phyloP scores from a whole-genome alignment of 2,113 vertebrate genomes.

The Cheirogaleus medius region DNA sequence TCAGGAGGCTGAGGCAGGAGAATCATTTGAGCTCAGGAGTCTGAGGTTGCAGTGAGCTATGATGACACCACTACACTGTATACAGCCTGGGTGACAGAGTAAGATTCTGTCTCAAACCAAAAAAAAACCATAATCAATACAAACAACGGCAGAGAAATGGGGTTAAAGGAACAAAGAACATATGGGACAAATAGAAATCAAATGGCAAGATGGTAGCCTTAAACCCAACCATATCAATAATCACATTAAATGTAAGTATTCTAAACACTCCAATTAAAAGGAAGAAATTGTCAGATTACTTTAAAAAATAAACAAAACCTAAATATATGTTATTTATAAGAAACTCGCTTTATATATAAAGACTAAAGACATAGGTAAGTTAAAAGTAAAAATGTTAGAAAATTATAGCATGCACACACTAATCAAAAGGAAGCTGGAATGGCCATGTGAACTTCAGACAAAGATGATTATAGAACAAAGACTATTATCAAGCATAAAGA shows the following conservation, averaged over 20 bases:
- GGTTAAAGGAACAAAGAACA: neutral
- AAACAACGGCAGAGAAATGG: neutral
- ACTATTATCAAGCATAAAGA: neutral
- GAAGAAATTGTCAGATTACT: neutral
- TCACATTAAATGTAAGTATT: neutral
- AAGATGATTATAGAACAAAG: neutral
- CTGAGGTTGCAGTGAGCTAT: too few relatives aligned
- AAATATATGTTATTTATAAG: neutral
- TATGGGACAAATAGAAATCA: neutral
- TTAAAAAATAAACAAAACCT: neutral
- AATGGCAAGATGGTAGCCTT: neutral
- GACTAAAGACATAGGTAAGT: neutral
- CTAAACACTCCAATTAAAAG: neutral
- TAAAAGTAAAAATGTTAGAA: neutral
- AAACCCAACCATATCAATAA: neutral
- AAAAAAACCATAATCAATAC: neutral
- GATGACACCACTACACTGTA: too few relatives aligned
- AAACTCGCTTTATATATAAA: neutral
- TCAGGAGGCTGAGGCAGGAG: too few relatives aligned
- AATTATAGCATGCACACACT: neutral
- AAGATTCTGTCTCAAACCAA: neutral
- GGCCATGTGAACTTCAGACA: neutral
- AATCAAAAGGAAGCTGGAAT: neutral
- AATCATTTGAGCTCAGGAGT: too few relatives aligned
- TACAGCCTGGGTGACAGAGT: too few relatives aligned